Percentiles rank a stretch among this genome's conserved stretches.
Conservation (phyloP, 2,888 invertebrate genomes). For the Pristionchus arcanus region DNA sequence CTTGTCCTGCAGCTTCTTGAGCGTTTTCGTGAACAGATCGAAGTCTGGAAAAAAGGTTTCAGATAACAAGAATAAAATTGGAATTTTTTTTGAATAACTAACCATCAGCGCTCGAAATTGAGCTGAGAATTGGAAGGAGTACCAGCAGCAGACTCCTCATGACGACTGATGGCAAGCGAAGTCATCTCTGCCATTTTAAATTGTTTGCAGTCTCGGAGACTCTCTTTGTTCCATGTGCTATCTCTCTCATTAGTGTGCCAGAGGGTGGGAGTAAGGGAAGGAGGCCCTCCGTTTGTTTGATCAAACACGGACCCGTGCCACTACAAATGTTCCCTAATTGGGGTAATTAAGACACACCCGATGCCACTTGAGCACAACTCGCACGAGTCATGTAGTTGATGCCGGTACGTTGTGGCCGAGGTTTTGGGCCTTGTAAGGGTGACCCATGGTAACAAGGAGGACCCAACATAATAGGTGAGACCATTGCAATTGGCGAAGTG, state of each 20-base stretch:
- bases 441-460: too few relatives aligned
- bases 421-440: too few relatives aligned
- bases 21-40: not conserved
- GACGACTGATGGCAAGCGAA: not conserved
- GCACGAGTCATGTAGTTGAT: not conserved
- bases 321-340: not conserved
- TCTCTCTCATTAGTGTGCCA: not conserved
- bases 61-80: too few relatives aligned
- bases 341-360: not conserved
- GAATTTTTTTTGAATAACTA: not conserved
- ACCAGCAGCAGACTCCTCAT: not conserved
- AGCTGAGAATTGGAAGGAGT: not conserved
- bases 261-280: not conserved
- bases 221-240: not conserved
- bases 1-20: conserved; percentile 2
- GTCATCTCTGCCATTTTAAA: not conserved
- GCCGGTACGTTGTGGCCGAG: too few relatives aligned
- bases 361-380: not conserved
- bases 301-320: not conserved
- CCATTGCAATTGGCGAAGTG: too few relatives aligned
- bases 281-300: not conserved
- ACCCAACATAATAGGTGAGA: too few relatives aligned
- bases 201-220: not conserved
- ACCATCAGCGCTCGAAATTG: not conserved
- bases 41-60: not conserved